Base-by-base conservation (phyloP, 2,797 vertebrate genomes). In the Typhlichthys subterraneus region DNA sequence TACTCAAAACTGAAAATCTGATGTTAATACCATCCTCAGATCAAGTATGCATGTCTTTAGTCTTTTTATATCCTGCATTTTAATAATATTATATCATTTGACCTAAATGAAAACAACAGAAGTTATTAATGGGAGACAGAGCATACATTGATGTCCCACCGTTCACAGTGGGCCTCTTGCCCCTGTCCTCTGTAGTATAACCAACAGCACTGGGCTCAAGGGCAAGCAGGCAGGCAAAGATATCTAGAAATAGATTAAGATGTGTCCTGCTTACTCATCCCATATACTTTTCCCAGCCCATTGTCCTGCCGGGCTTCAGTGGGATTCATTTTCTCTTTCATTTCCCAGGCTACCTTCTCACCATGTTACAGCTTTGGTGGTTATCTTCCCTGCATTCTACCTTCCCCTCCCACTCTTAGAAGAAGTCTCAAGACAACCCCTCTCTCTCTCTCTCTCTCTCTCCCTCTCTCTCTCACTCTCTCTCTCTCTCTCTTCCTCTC, bases 231-330 rank as follows among this genome's bases (percentile, higher is more conserved):
- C 72, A 81, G 79, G 81, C 82, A 80, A 78, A 84, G 82, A 85
- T 84, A 76, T 76, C 69, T 69, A 76, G 80, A 87, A 88, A 88
- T 83, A 87, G 84, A 91, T 92, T 89, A 87, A 90, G 86, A 86
- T 76, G 72, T 75, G 76, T 53, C 67, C 72, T 11, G 47, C 65
- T 6, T 68, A 54, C 47, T 79, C 65, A 46, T 76, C 76, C 81
- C 79, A 75, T 80, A 81, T 85, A 80, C 81, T 81, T 85, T 63
- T 12, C 69, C 65, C 70, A 63, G 64, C 72, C 55, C 70, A 65
- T 73, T 57, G 51, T 58, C 59, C 76, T 50, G 33, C 50, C 57
- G 58, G 67, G 67, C 79, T 88, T 82, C 68, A 80, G 59, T 61
- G 70, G 65, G 81, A 89, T 88, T 88, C 80, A 89, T 90, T 88